Conservation (phyloP, 2,797 vertebrate genomes). For the Otolemur crassicaudatus region DNA sequence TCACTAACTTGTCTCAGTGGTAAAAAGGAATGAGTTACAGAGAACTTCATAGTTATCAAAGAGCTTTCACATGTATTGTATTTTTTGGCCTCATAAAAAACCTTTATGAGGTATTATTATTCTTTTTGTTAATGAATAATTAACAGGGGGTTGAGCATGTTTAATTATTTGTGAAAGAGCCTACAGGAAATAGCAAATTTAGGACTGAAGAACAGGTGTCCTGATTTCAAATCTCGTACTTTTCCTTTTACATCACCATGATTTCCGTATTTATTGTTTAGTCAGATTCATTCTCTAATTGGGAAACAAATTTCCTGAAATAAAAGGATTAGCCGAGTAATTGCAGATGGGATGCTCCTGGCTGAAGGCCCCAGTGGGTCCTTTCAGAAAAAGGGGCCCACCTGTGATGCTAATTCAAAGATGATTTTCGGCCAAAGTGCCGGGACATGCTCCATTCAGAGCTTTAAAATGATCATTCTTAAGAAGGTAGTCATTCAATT, state of each 20-base stretch:
- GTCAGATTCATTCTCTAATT: not conserved
- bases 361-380: not conserved
- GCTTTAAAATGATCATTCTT: not conserved
- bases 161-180: constrained; percentile 39
- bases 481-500: not conserved
- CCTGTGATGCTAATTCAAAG: not conserved
- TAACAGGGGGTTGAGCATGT: not conserved
- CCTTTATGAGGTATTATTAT: not conserved
- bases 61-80: not conserved
- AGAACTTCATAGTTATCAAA: not conserved
- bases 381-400: not conserved
- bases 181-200: constrained; percentile 22
- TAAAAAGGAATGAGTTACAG: not conserved
- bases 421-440: not conserved
- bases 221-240: not conserved
- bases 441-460: not conserved
- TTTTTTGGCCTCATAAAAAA: not conserved
- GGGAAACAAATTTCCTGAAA: constrained; percentile 1
- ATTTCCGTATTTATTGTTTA: constrained; percentile 46
- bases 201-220: not conserved
- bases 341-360: not conserved
- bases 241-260: not conserved
- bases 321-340: not conserved
- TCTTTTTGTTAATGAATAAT: not conserved
- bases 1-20: not conserved